Percentiles rank a stretch among this genome's conserved stretches.
These are phyloP conservation scores for Alviniconcha strummeri DNA, from an alignment of 2,888 invertebrate genomes.

Conservation along the genomic window DNA sequence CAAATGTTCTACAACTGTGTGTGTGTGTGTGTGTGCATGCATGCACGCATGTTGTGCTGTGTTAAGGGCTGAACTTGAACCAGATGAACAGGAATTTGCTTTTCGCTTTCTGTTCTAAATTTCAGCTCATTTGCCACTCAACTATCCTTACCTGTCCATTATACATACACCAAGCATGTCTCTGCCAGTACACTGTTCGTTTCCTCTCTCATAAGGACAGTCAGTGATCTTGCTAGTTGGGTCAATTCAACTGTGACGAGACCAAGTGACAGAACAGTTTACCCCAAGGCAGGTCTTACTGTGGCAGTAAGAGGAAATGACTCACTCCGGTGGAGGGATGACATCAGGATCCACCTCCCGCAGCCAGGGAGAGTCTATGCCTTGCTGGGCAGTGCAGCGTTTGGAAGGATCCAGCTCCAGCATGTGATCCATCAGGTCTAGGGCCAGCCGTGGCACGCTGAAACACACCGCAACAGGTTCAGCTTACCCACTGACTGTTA, in stretches of 20 bases:
- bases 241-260: no score
- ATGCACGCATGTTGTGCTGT: background rate
- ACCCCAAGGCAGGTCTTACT: no score
- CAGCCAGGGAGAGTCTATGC: constrained; percentile 93
- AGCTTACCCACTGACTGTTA: constrained; percentile 1
- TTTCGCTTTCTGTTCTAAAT: no score
- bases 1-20: background rate
- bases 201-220: no score
- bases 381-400: constrained; percentile 94
- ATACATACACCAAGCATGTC: no score
- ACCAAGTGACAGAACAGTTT: no score
- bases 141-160: no score
- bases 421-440: constrained; percentile 96
- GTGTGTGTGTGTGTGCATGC: background rate
- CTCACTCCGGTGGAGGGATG: constrained; percentile 79
- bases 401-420: constrained; percentile 95
- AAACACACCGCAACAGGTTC: constrained; percentile 32
- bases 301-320: constrained; percentile 27
- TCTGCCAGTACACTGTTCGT: no score
- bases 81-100: no score
- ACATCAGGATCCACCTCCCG: constrained; percentile 89
- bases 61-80: no score
- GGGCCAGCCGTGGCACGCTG: constrained; percentile 88
- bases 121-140: no score
- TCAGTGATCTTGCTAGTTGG: no score